These are phyloP conservation scores for Hirudo medicinalis DNA, from an alignment of 1,140 invertebrate species.

Conservation along the genomic window DNA sequence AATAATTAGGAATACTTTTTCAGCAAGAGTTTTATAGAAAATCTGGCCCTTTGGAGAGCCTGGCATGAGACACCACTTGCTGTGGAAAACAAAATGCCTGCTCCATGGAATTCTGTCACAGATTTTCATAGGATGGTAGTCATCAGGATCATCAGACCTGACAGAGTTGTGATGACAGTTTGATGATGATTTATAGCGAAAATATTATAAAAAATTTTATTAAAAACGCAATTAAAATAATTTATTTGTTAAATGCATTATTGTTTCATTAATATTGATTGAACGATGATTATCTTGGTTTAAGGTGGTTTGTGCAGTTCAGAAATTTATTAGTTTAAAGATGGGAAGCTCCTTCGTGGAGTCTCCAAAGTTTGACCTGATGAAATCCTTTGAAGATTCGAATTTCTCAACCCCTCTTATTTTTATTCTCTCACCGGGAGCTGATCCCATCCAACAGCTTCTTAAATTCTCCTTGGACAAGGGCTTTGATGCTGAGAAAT, in stretches of 20 bases:
- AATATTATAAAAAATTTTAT: no score
- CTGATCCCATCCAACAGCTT: slow-evolving; percentile 39
- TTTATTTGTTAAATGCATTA: background rate
- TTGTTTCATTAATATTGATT: background rate
- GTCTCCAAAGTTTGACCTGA: slow-evolving; percentile 42
- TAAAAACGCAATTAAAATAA: background rate
- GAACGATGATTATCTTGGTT: background rate
- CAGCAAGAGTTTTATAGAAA: slow-evolving; percentile 39
- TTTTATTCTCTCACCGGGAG: slow-evolving; percentile 41
- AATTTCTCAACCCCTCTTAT: slow-evolving; percentile 38
- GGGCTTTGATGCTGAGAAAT: slow-evolving; percentile 38
- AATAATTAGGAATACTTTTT: no score
- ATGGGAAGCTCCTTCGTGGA: slow-evolving; percentile 42
- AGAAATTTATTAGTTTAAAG: slow-evolving; percentile 38
- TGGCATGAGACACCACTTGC: slow-evolving; percentile 34
- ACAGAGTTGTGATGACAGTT: slow-evolving; percentile 38
- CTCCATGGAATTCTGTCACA: slow-evolving; percentile 35
- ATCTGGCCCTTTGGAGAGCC: background rate
- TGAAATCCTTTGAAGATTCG: slow-evolving; percentile 38
- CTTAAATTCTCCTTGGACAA: slow-evolving; percentile 41
- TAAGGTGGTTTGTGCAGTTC: slow-evolving; percentile 33
- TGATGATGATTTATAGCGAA: background rate
- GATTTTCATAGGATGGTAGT: slow-evolving; percentile 41
- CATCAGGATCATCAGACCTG: slow-evolving; percentile 36
- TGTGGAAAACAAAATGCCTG: slow-evolving; percentile 36